phyloP scores from a whole-genome alignment of 1,140 invertebrate species.

The Drosophila kurseongensis region DNA sequence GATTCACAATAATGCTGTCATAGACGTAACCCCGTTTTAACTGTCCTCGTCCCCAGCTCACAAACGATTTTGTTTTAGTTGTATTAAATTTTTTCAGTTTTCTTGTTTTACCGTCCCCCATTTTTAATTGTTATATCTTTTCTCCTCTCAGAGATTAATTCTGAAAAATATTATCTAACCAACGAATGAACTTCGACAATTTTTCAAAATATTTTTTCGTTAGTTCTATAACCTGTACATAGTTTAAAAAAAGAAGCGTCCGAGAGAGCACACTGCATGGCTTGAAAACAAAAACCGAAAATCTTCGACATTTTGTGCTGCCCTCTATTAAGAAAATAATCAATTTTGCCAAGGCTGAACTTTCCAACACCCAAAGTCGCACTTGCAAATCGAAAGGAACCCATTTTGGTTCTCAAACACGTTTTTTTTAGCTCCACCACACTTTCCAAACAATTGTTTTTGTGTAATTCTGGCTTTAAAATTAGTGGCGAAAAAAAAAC shows the following conservation, averaged over 20 bases:
- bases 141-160: not conserved
- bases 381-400: slow-evolving; percentile 25
- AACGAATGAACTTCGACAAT: not conserved
- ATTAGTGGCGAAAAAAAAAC: slow-evolving; percentile 41
- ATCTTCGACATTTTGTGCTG: slow-evolving; percentile 40
- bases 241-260: slow-evolving; percentile 70
- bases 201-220: slow-evolving; percentile 25
- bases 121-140: slow-evolving; percentile 10
- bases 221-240: slow-evolving; percentile 46
- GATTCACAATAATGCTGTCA: slow-evolving; percentile 63
- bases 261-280: slow-evolving; percentile 85
- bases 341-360: slow-evolving; percentile 9
- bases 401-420: slow-evolving; percentile 15
- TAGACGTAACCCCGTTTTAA: slow-evolving; percentile 22
- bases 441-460: slow-evolving; percentile 28
- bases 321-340: slow-evolving; percentile 19
- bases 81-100: slow-evolving; percentile 23
- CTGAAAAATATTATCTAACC: slow-evolving; percentile 5
- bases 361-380: slow-evolving; percentile 29
- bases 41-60: slow-evolving; percentile 30
- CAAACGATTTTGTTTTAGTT: slow-evolving; percentile 9
- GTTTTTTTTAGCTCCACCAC: slow-evolving; percentile 38
- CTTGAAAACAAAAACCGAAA: slow-evolving; percentile 49
- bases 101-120: not conserved
- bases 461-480: slow-evolving; percentile 43